A percentile compares a stretch with the other conserved stretches of the same genome.
phyloP scores from a whole-genome alignment of 1,140 invertebrate genomes.

The Procambarus virginalis region DNA sequence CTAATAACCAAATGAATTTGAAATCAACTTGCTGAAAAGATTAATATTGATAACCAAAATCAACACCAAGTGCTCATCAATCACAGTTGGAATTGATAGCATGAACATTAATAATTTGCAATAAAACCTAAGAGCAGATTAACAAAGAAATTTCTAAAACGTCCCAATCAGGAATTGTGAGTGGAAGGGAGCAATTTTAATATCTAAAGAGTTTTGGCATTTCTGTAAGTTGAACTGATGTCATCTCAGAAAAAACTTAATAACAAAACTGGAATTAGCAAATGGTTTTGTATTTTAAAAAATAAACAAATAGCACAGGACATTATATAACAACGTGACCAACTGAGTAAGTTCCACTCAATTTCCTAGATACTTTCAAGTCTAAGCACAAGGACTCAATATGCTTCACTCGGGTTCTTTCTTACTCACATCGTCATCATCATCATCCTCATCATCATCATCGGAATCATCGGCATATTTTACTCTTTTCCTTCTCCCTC shows the following conservation, averaged over 20 bases:
- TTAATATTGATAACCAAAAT: too few species aligned
- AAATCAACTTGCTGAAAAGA: too few species aligned
- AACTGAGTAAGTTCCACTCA: background rate
- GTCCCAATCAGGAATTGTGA: too few species aligned
- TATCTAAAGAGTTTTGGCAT: too few species aligned
- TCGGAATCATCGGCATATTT: conserved; percentile 55
- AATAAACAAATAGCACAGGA: background rate
- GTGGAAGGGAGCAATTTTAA: too few species aligned
- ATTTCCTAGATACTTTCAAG: background rate
- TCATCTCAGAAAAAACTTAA: background rate
- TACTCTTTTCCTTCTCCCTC: conserved; percentile 37
- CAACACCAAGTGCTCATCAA: too few species aligned
- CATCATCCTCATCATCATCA: conserved; percentile 54
- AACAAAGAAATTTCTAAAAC: too few species aligned
- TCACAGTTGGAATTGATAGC: too few species aligned
- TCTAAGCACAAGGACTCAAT: background rate
- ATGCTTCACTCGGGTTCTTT: conserved; percentile 30
- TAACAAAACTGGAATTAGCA: background rate
- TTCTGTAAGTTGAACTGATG: background rate
- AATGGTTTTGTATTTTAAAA: background rate
- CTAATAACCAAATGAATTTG: background rate
- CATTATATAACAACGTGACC: background rate
- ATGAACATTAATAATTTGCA: too few species aligned
- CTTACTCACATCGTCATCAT: conserved; percentile 52
- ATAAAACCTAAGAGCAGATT: too few species aligned